phyloP scores from a whole-genome alignment of 2,888 invertebrate genomes.

The Eucera pruinosa region DNA sequence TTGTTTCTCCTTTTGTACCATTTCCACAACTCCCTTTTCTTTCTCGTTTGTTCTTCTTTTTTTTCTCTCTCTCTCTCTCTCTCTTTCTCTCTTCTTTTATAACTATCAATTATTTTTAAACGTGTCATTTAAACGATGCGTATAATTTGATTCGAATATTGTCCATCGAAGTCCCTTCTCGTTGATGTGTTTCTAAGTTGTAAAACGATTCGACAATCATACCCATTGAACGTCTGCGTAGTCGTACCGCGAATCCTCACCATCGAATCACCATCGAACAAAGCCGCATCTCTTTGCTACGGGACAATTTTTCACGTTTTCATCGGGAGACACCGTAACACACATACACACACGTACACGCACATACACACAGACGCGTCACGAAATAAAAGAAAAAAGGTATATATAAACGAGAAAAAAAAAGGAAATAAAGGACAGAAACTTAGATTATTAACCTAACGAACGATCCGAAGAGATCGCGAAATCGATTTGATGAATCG shows the following conservation, averaged over 20 bases:
- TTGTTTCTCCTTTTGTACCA: constrained; percentile 10
- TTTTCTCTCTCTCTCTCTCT: too few species aligned
- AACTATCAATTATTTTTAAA: background rate
- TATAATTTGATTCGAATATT: too few species aligned
- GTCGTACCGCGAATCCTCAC: constrained; percentile 37
- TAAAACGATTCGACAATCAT: background rate
- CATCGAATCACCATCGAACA: constrained; percentile 35
- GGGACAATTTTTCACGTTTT: constrained; percentile 59
- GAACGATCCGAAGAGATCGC: constrained; percentile 20
- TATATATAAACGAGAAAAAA: too few species aligned
- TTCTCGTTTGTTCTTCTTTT: background rate
- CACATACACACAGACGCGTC: background rate
- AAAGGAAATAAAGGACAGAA: background rate
- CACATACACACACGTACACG: too few species aligned
- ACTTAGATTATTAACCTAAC: constrained; percentile 8
- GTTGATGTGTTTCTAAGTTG: too few species aligned
- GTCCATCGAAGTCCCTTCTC: too few species aligned
- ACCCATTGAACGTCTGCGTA: constrained; percentile 23
- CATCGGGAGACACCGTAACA: constrained; percentile 30
- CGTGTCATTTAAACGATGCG: too few species aligned
- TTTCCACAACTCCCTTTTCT: background rate
- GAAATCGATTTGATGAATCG: constrained; percentile 10
- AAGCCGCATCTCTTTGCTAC: constrained; percentile 49
- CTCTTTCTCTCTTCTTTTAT: background rate
- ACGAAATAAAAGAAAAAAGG: background rate